phyloP scores from a whole-genome alignment of 2,113 vertebrate genomes.

The Pseudonaja textilis region DNA sequence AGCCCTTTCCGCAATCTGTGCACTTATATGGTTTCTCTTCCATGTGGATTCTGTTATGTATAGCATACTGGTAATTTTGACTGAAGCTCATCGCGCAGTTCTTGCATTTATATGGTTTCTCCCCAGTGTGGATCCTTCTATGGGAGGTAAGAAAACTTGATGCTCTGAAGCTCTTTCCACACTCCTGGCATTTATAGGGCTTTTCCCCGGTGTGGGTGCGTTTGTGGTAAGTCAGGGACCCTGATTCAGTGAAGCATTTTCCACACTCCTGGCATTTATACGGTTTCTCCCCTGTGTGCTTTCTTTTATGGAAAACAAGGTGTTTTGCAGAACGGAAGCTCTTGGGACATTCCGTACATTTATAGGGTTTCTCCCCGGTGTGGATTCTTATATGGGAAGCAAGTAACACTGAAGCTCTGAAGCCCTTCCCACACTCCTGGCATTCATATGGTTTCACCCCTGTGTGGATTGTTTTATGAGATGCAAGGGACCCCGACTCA shows the following conservation, averaged over 20 bases:
- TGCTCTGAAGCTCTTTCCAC: neutral
- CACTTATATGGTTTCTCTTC: neutral
- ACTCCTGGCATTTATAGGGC: neutral
- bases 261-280: neutral
- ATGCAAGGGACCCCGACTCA: neutral
- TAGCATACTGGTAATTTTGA: neutral
- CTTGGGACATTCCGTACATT: neutral
- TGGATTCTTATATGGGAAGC: neutral
- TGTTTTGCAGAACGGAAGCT: neutral
- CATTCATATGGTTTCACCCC: neutral
- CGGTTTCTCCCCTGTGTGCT: neutral
- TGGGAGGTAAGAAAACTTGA: neutral
- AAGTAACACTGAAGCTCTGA: neutral
- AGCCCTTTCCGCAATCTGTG: neutral
- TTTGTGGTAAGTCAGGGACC: neutral
- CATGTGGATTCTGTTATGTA: neutral
- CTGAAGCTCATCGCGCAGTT: neutral
- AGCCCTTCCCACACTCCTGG: neutral
- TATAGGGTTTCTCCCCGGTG: neutral
- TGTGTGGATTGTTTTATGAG: neutral
- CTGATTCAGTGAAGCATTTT: neutral
- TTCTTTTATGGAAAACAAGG: neutral
- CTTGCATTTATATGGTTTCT: neutral
- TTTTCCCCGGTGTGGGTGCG: neutral
- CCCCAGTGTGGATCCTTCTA: neutral